Evolutionary conservation across 2,888 invertebrate genomes (phyloP).

Genomic region (Euclidia mi): DNA sequence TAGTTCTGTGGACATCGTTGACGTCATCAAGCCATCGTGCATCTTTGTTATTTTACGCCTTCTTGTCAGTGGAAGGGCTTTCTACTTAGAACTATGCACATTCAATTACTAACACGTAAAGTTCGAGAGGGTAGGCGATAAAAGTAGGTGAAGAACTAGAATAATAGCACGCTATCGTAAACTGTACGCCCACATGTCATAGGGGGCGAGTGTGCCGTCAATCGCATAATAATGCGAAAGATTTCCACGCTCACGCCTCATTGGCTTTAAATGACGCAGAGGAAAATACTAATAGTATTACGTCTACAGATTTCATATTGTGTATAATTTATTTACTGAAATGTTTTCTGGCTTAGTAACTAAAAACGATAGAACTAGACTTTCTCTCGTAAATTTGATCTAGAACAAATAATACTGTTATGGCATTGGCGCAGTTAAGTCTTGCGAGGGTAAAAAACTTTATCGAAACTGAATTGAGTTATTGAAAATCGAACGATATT

Average conservation of each 20-base stretch:
- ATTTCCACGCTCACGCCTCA: not conserved
- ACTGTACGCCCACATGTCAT: not conserved
- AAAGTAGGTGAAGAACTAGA: not conserved
- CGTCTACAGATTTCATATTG: too few species aligned
- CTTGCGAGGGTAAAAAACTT: too few species aligned
- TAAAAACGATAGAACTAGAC: too few species aligned
- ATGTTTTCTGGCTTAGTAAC: too few species aligned
- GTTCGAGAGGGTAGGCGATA: slow-evolving; percentile 1
- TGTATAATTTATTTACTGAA: too few species aligned
- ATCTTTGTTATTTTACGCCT: not conserved
- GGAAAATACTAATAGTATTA: too few species aligned
- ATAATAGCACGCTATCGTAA: not conserved
- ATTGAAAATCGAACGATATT: too few species aligned
- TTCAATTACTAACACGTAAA: not conserved
- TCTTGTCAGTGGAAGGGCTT: slow-evolving; percentile 1
- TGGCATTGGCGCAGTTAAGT: too few species aligned
- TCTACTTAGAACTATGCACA: not conserved
- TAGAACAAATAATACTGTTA: too few species aligned
- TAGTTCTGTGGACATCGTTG: not conserved
- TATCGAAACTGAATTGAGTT: too few species aligned
- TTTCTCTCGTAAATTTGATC: too few species aligned
- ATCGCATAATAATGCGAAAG: not conserved
- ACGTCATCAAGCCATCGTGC: not conserved
- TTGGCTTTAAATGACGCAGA: too few species aligned
- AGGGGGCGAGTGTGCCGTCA: not conserved